phyloP scores from a whole-genome alignment of 2,113 vertebrate species.

The Carlito syrichta region DNA sequence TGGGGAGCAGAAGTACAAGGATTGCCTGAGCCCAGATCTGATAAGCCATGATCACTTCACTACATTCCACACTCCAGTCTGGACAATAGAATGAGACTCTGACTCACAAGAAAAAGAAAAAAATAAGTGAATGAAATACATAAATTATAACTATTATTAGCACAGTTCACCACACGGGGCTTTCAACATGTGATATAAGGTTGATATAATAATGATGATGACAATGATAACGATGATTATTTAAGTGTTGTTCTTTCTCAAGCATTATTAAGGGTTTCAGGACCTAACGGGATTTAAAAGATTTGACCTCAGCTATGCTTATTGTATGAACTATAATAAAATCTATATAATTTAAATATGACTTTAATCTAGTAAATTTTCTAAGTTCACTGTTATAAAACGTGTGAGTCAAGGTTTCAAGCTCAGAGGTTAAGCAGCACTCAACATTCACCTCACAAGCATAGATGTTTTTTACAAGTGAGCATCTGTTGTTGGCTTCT shows the following conservation, averaged over 20 bases:
- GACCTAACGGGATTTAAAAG: conserved; percentile 5
- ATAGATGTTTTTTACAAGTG: conserved; percentile 27
- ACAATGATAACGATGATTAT: neutral
- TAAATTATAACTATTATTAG: neutral
- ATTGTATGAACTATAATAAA: neutral
- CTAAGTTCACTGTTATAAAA: conserved; percentile 17
- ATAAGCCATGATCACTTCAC: too few relatives aligned
- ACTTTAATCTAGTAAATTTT: conserved; percentile 45
- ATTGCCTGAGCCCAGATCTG: too few relatives aligned
- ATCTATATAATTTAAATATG: neutral
- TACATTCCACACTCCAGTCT: too few relatives aligned
- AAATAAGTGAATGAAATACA: neutral
- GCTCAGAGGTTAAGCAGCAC: conserved; percentile 21
- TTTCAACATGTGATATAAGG: neutral
- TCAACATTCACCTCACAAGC: neutral
- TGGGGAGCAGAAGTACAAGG: too few relatives aligned
- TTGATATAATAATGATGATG: neutral
- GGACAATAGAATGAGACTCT: too few relatives aligned
- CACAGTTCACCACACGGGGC: neutral
- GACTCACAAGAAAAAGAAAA: too few relatives aligned
- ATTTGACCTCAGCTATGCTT: conserved; percentile 11
- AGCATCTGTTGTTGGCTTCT: conserved; percentile 59
- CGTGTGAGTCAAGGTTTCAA: conserved; percentile 42
- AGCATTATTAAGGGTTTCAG: neutral
- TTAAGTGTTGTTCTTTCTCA: neutral